phyloP scores from a whole-genome alignment of 2,113 vertebrate genomes.

The Burhinus bistriatus region DNA sequence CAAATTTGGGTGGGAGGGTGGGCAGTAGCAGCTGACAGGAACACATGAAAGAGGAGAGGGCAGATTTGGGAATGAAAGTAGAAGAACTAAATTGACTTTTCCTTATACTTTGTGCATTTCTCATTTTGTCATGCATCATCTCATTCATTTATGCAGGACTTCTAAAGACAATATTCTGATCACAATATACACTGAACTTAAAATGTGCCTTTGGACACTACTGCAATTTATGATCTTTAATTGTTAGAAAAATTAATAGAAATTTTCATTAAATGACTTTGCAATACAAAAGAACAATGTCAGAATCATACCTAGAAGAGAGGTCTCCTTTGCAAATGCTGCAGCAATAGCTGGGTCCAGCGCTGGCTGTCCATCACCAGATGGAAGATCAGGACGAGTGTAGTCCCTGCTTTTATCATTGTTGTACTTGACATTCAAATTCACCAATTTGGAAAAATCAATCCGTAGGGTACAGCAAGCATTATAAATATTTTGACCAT shows the following conservation, averaged over 20 bases:
- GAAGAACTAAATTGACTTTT: background rate
- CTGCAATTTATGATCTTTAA: background rate
- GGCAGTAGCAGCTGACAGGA: background rate
- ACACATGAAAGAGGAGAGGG: background rate
- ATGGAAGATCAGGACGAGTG: constrained; percentile 92
- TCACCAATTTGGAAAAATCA: constrained; percentile 98
- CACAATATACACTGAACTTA: background rate
- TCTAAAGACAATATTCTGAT: background rate
- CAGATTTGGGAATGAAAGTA: background rate
- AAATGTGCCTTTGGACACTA: background rate
- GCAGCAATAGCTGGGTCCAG: constrained; percentile 88
- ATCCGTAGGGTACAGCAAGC: constrained; percentile 97
- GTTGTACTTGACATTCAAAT: constrained; percentile 99
- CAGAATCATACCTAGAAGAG: constrained; percentile 90
- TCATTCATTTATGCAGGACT: background rate
- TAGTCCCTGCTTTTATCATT: constrained; percentile 98
- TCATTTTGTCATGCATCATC: background rate
- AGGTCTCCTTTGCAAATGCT: constrained; percentile 93
- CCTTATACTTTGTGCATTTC: background rate
- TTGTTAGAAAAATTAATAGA: background rate
- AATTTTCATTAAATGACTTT: background rate
- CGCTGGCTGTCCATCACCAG: constrained; percentile 92
- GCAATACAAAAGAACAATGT: background rate
- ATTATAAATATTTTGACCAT: constrained; percentile 98
- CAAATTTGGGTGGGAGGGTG: background rate